Conservation (phyloP, 2,888 invertebrate species). For the Anarsia innoxiella region DNA sequence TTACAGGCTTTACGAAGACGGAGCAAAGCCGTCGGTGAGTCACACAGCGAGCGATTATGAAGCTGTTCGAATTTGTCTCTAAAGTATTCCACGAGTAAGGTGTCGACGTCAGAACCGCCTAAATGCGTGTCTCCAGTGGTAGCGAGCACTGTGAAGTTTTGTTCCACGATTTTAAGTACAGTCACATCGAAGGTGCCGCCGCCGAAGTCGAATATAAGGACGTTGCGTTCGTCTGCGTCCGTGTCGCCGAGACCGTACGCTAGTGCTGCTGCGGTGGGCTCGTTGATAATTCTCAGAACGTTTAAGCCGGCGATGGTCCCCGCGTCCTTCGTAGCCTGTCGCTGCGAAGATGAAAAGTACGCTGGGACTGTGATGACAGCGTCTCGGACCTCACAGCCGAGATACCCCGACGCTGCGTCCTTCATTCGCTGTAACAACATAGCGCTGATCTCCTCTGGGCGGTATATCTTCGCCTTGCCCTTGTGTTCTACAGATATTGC, state of each 20-base stretch:
- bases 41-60: constrained; percentile 77
- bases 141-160: constrained; percentile 79
- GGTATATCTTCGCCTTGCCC: background rate
- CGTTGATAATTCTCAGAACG: constrained; percentile 84
- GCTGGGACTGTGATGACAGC: constrained; percentile 85
- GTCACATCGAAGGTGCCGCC: constrained; percentile 85
- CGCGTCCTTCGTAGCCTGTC: constrained; percentile 84
- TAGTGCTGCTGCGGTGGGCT: constrained; percentile 81
- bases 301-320: constrained; percentile 80
- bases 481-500: background rate
- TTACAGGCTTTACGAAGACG: constrained; percentile 81
- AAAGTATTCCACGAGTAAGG: constrained; percentile 74
- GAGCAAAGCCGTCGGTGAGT: too few relatives aligned
- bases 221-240: constrained; percentile 70
- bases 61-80: constrained; percentile 79
- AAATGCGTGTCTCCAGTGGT: constrained; percentile 87
- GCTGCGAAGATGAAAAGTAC: constrained; percentile 79
- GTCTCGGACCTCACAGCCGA: constrained; percentile 76
- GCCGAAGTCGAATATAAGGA: constrained; percentile 73
- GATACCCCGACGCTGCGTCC: constrained; percentile 43
- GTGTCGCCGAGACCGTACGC: constrained; percentile 79
- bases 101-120: constrained; percentile 80
- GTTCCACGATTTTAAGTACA: constrained; percentile 83
- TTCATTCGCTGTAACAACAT: constrained; percentile 1
- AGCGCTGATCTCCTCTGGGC: constrained; percentile 4